These are phyloP conservation scores for Lucinisca nassula DNA, from an alignment of 2,888 invertebrate species.

Conservation along the genomic window DNA sequence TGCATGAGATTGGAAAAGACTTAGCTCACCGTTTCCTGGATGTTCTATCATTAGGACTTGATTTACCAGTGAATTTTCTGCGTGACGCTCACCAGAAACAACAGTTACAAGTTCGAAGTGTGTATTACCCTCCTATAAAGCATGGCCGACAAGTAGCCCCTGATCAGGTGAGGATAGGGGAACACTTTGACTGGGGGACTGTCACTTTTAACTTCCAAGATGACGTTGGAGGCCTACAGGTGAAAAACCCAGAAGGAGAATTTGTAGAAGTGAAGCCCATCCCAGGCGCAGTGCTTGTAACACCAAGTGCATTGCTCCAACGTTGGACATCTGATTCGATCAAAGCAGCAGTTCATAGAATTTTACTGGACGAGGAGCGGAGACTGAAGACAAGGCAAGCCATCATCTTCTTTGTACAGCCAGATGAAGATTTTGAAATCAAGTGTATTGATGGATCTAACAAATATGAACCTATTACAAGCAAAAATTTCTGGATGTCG, in stretches of 20 bases:
- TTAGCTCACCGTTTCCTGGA: not conserved
- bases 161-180: not conserved
- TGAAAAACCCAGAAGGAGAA: not conserved
- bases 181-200: not conserved
- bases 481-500: too few species aligned
- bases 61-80: not conserved
- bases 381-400: not conserved
- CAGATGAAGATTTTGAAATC: conserved; percentile 1
- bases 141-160: not conserved
- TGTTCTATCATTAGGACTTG: not conserved
- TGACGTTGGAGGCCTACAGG: not conserved
- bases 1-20: not conserved
- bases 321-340: not conserved
- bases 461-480: conserved; percentile 12
- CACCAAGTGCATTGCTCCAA: not conserved
- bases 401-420: not conserved
- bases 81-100: not conserved
- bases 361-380: not conserved
- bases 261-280: not conserved
- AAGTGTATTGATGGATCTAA: conserved; percentile 8
- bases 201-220: not conserved
- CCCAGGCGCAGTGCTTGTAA: not conserved
- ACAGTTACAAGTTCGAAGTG: not conserved
- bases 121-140: not conserved
- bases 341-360: not conserved